A percentile compares a stretch with the other conserved stretches of the same genome.
phyloP scores from a whole-genome alignment of 2,113 vertebrate species.

The Hiodon alosoides region DNA sequence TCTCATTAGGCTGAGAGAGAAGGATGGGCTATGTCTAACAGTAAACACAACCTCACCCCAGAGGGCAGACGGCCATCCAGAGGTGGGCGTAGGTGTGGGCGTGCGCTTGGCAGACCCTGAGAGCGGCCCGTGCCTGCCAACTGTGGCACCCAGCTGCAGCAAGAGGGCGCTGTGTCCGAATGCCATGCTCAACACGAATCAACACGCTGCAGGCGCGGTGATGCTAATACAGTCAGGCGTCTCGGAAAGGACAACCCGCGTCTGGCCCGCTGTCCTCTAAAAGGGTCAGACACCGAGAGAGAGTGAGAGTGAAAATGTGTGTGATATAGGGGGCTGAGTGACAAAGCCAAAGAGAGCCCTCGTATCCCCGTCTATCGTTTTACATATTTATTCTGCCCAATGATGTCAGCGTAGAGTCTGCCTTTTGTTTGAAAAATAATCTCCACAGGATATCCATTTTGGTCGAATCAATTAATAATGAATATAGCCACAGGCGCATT shows the following conservation, averaged over 20 bases:
- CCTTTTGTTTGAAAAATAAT: background rate
- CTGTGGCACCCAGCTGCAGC: too few relatives aligned
- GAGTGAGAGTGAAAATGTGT: background rate
- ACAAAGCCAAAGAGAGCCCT: background rate
- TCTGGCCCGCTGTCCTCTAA: conserved; percentile 20
- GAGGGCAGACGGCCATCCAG: too few relatives aligned
- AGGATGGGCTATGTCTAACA: too few relatives aligned
- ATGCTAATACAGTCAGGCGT: conserved; percentile 45
- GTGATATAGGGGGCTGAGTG: background rate
- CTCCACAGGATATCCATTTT: conserved; percentile 17
- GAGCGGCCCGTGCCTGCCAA: too few relatives aligned
- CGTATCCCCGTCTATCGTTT: background rate
- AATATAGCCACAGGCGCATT: conserved; percentile 18
- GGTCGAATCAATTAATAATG: conserved; percentile 19
- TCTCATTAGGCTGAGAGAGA: too few relatives aligned
- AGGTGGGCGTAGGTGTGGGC: too few relatives aligned
- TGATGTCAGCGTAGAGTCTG: background rate
- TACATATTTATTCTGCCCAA: background rate
- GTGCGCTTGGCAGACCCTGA: too few relatives aligned
- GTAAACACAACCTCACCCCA: too few relatives aligned
- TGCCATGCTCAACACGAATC: too few relatives aligned
- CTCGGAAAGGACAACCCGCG: conserved; percentile 28
- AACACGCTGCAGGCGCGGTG: conserved; percentile 16
- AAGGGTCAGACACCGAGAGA: conserved; percentile 20
- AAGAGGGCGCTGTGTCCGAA: too few relatives aligned